Conservation (phyloP, 2,797 vertebrate species). For the Synaphobranchus kaupii region DNA sequence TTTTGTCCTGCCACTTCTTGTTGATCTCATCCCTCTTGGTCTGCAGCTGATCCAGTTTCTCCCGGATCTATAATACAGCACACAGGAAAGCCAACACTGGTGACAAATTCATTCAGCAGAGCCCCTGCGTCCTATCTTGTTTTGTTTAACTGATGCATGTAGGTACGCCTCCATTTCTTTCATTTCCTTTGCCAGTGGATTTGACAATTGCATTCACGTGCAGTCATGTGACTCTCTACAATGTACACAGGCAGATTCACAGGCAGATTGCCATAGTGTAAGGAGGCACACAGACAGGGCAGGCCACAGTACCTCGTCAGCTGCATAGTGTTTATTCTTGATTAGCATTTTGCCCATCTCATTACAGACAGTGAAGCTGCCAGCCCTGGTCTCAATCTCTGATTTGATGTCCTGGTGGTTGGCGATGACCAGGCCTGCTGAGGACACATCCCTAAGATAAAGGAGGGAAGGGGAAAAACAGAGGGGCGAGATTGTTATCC, state of each 20-base stretch:
- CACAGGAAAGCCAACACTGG: not conserved
- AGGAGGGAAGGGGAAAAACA: not conserved
- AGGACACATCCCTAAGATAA: conserved; percentile 79
- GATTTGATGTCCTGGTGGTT: conserved; percentile 91
- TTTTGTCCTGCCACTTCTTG: conserved; percentile 64
- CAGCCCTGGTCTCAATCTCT: conserved; percentile 88
- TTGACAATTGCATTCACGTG: too few relatives aligned
- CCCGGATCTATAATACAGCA: conserved; percentile 76
- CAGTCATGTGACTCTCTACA: too few relatives aligned
- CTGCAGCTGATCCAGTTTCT: conserved; percentile 87
- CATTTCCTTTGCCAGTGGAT: too few relatives aligned
- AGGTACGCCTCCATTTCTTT: too few relatives aligned
- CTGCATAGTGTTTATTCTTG: conserved; percentile 83
- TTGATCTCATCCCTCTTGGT: conserved; percentile 79
- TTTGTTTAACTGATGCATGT: too few relatives aligned
- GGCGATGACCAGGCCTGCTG: conserved; percentile 85
- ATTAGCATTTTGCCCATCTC: conserved; percentile 87
- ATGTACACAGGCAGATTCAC: too few relatives aligned
- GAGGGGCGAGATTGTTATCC: not conserved
- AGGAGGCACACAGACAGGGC: not conserved
- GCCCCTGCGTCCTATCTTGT: too few relatives aligned
- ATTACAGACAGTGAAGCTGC: conserved; percentile 85
- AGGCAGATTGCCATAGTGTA: not conserved
- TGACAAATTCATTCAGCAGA: not conserved
- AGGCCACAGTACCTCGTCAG: conserved; percentile 78